Conservation (phyloP, 2,797 vertebrate species). For the Acrossocheilus fasciatus region DNA sequence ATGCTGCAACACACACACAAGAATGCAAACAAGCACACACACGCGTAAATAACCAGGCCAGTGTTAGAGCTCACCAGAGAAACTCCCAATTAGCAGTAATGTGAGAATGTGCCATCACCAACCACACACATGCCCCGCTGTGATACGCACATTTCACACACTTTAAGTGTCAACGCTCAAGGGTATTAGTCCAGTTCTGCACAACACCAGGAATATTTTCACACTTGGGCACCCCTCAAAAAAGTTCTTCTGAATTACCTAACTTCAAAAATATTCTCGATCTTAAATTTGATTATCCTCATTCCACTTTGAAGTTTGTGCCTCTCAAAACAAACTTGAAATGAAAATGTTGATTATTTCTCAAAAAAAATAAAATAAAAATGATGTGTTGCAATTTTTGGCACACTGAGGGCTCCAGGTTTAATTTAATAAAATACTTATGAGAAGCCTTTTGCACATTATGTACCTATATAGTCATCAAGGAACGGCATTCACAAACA, state of each 20-base stretch:
- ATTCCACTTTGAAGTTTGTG: background rate
- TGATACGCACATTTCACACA: constrained; percentile 68
- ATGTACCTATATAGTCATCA: background rate
- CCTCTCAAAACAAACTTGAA: constrained; percentile 8
- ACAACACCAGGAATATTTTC: background rate
- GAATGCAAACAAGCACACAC: constrained; percentile 57
- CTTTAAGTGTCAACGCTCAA: constrained; percentile 30
- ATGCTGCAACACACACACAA: constrained; percentile 92
- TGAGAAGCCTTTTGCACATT: background rate
- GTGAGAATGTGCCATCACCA: constrained; percentile 41
- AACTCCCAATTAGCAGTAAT: constrained; percentile 39
- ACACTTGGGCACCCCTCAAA: background rate
- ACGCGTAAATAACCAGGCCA: constrained; percentile 51
- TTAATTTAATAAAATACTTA: background rate
- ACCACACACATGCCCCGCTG: constrained; percentile 32
- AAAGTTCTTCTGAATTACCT: background rate
- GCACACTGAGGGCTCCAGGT: background rate
- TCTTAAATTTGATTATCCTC: background rate
- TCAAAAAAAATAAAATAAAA: background rate
- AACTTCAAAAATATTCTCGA: background rate
- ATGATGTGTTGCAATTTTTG: background rate
- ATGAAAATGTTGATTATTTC: background rate
- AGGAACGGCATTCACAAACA: background rate
- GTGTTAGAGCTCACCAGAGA: constrained; percentile 54
- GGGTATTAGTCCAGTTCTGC: constrained; percentile 58